Evolutionary conservation across 2,888 invertebrate species (phyloP).

Genomic region (Chaetoderma sp.): DNA sequence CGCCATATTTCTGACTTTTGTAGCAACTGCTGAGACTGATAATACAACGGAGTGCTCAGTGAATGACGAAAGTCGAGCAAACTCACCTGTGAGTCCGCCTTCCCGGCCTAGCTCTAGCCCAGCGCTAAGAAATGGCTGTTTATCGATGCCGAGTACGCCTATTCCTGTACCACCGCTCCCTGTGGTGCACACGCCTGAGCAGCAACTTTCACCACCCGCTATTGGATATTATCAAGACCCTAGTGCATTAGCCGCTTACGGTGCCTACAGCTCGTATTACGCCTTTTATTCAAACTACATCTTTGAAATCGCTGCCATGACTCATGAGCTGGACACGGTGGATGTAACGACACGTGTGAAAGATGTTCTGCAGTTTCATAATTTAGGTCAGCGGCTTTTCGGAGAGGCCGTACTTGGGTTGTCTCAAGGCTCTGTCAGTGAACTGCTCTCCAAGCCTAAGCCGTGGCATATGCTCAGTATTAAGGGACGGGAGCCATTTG

Average conservation of each 20-base stretch:
- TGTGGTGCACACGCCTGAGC: neutral
- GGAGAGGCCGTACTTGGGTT: slow-evolving; percentile 97
- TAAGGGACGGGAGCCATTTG: slow-evolving; percentile 86
- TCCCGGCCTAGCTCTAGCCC: too few relatives aligned
- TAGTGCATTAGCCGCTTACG: too few relatives aligned
- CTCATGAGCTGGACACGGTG: slow-evolving; percentile 96
- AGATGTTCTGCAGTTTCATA: slow-evolving; percentile 94
- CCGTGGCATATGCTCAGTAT: slow-evolving; percentile 99
- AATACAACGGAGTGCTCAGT: too few relatives aligned
- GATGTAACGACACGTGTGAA: slow-evolving; percentile 96
- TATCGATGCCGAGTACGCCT: too few relatives aligned
- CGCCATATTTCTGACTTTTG: too few relatives aligned
- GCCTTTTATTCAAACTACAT: slow-evolving; percentile 83
- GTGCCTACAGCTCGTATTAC: neutral
- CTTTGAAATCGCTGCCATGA: slow-evolving; percentile 96
- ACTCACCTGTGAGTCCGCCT: too few relatives aligned
- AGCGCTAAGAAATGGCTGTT: too few relatives aligned
- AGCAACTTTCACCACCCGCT: too few relatives aligned
- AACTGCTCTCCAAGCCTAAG: slow-evolving; percentile 96
- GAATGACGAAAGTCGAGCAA: too few relatives aligned
- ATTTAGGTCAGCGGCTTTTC: slow-evolving; percentile 97
- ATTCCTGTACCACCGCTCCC: neutral
- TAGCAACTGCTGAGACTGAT: too few relatives aligned
- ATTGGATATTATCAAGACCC: too few relatives aligned
- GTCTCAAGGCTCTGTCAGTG: slow-evolving; percentile 93